A percentile compares a stretch with the other conserved stretches of the same genome.
These are phyloP conservation scores for Drosophila picticornis DNA, from an alignment of 2,888 invertebrate species.

Conservation along the genomic window DNA sequence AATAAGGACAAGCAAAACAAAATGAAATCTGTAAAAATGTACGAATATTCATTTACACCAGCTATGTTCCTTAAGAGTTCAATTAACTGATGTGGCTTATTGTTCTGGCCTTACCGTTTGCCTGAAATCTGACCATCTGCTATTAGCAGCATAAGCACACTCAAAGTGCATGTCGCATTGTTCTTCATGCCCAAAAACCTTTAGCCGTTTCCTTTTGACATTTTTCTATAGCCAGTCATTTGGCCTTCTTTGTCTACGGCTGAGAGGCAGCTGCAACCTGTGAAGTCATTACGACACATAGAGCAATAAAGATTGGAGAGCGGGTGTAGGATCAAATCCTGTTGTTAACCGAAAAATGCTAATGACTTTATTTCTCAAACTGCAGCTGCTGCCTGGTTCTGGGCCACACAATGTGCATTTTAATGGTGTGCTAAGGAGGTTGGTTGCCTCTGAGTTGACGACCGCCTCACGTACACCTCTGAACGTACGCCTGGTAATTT, in stretches of 20 bases:
- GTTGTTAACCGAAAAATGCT: slow-evolving; percentile 73
- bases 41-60: background rate
- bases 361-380: slow-evolving; percentile 76
- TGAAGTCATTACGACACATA: slow-evolving; percentile 42
- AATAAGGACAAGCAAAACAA: background rate
- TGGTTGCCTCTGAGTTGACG: slow-evolving; percentile 22
- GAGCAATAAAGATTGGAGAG: background rate
- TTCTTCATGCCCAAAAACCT: slow-evolving; percentile 22
- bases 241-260: slow-evolving; percentile 32
- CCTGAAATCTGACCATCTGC: slow-evolving; percentile 39
- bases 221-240: slow-evolving; percentile 64
- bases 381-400: slow-evolving; percentile 36
- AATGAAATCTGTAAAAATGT: background rate
- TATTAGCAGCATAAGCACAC: slow-evolving; percentile 50
- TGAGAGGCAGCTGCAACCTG: slow-evolving; percentile 30
- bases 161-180: slow-evolving; percentile 33
- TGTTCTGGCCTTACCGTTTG: slow-evolving; percentile 3
- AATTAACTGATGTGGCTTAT: background rate
- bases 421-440: slow-evolving; percentile 67
- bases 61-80: too few relatives aligned
- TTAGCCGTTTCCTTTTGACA: slow-evolving; percentile 64
- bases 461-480: slow-evolving; percentile 44
- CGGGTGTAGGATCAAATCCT: background rate
- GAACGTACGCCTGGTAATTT: slow-evolving; percentile 43
- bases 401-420: slow-evolving; percentile 74